A percentile compares a stretch with the other conserved stretches of the same genome.
Conservation (phyloP, 30 jellyfish, hydroid and myxozoan species). For the Catostylus mosaicus region DNA sequence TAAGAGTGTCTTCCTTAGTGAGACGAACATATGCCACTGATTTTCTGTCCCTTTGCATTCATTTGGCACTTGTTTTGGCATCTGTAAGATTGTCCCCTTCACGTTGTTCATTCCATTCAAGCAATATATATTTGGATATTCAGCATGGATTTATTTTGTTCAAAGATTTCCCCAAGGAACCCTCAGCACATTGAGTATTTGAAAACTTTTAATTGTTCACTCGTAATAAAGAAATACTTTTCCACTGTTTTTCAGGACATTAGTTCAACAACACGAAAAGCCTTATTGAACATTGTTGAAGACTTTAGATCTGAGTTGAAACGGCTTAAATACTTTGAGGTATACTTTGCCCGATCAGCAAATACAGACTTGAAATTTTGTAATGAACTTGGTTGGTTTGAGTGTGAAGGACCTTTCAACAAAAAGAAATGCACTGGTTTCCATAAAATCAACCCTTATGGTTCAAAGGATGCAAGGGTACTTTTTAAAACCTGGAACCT, state of each 20-base stretch:
- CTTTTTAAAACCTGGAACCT: slow-evolving; percentile 96
- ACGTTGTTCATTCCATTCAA: no score
- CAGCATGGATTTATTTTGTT: no score
- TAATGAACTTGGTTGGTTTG: slow-evolving; percentile 84
- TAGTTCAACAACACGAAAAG: slow-evolving; percentile 8
- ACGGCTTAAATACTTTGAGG: slow-evolving; percentile 34
- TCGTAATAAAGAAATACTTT: neutral
- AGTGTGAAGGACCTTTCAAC: slow-evolving; percentile 81
- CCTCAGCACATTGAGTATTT: neutral
- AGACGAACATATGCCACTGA: no score
- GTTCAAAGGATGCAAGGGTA: slow-evolving; percentile 79
- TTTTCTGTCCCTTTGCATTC: no score
- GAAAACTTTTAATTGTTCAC: neutral
- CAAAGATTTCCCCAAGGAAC: no score
- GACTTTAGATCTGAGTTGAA: slow-evolving; percentile 55
- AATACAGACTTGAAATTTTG: slow-evolving; percentile 52
- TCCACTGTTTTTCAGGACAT: slow-evolving; percentile 8
- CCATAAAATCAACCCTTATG: slow-evolving; percentile 90
- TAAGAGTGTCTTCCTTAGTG: no score
- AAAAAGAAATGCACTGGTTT: slow-evolving; percentile 46
- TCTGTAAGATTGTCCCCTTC: no score
- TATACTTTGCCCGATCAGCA: slow-evolving; percentile 79
- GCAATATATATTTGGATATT: no score
- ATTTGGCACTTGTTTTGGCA: no score
- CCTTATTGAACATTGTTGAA: neutral